Evolutionary conservation across 2,797 vertebrate species (phyloP).

Genomic region (Ctenosaura bakeri): DNA sequence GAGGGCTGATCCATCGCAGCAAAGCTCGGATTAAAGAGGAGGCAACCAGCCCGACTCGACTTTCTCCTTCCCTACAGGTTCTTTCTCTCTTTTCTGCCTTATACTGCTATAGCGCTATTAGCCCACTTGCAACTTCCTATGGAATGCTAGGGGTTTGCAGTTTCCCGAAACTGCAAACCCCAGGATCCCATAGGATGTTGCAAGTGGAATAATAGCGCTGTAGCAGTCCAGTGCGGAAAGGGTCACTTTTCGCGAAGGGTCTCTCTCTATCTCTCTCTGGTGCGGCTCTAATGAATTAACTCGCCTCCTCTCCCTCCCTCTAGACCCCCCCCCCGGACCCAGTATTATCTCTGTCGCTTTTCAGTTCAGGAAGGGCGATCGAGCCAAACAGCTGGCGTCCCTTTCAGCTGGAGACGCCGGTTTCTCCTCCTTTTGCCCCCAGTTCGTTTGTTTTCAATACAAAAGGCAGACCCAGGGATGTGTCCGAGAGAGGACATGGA

Average conservation of each 20-base stretch:
- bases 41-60: not conserved
- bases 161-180: no score
- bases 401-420: not conserved
- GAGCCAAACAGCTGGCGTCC: not conserved
- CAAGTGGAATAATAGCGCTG: no score
- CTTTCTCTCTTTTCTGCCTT: no score
- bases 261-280: not conserved
- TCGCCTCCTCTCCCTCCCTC: not conserved
- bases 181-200: no score
- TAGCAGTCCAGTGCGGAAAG: no score
- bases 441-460: not conserved
- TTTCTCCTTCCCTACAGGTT: not conserved
- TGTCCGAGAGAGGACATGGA: not conserved
- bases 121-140: no score
- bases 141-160: no score
- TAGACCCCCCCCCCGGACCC: not conserved
- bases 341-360: not conserved
- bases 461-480: no score
- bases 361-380: not conserved
- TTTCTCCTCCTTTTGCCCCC: not conserved
- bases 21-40: not conserved
- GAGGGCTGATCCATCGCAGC: not conserved
- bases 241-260: not conserved
- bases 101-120: no score
- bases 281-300: not conserved